phyloP scores from a whole-genome alignment of 1,140 invertebrate species.

The Meloidogyne floridensis region DNA sequence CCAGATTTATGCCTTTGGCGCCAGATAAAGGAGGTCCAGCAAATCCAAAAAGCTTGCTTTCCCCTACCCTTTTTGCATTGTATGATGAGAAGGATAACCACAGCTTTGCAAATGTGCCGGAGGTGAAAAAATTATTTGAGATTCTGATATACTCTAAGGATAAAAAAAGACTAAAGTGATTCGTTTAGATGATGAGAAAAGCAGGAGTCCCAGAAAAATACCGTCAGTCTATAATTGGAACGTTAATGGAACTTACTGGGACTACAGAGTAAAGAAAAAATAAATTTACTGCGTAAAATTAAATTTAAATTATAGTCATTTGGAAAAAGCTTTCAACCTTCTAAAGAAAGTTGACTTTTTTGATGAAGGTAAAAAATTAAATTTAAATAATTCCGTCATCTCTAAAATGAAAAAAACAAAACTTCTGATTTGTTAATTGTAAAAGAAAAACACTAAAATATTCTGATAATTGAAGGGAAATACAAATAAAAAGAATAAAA shows the following conservation, averaged over 20 bases:
- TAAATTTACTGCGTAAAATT: background rate
- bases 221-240: slow-evolving; percentile 19
- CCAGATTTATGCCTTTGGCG: slow-evolving; percentile 27
- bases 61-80: slow-evolving; percentile 22
- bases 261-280: slow-evolving; percentile 4
- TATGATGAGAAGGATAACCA: slow-evolving; percentile 26
- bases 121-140: background rate
- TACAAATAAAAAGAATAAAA: too few relatives aligned
- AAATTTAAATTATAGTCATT: background rate
- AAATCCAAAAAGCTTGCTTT: slow-evolving; percentile 14
- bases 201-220: slow-evolving; percentile 16
- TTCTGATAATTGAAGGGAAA: too few relatives aligned
- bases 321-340: slow-evolving; percentile 15
- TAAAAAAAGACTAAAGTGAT: background rate
- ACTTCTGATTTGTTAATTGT: too few relatives aligned
- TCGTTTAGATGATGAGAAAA: slow-evolving; percentile 20
- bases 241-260: slow-evolving; percentile 19
- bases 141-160: background rate
- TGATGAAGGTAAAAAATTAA: slow-evolving; percentile 12
- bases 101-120: slow-evolving; percentile 20
- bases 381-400: background rate
- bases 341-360: slow-evolving; percentile 24
- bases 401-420: background rate
- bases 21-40: slow-evolving; percentile 28
- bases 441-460: too few relatives aligned